Evolutionary conservation across 2,113 vertebrate species (phyloP).

Genomic region (Podarcis cretensis): DNA sequence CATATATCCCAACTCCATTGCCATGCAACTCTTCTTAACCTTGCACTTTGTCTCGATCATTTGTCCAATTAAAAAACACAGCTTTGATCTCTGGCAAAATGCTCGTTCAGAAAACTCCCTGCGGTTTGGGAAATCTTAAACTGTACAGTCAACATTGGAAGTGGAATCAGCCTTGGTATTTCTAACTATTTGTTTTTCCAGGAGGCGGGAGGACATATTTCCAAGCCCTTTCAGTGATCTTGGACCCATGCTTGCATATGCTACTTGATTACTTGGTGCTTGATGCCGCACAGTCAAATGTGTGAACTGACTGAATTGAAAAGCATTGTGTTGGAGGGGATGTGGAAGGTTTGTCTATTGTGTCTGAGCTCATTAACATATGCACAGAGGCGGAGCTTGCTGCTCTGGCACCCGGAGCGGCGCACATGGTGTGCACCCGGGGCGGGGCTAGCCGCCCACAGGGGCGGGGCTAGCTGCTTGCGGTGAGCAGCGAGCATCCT

Average conservation of each 20-base stretch:
- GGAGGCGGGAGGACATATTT: accelerated
- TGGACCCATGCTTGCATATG: background rate
- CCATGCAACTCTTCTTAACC: background rate
- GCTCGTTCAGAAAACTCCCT: background rate
- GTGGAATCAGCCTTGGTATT: conserved; percentile 1
- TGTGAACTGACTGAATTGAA: background rate
- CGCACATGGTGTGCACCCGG: too few species aligned
- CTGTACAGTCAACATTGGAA: background rate
- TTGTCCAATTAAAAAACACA: background rate
- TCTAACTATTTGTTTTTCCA: background rate
- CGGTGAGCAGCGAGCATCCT: too few species aligned
- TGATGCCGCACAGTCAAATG: background rate
- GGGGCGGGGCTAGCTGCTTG: too few species aligned
- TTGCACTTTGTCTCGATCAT: conserved; percentile 6
- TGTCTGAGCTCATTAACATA: background rate
- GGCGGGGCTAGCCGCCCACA: too few species aligned
- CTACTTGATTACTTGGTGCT: background rate
- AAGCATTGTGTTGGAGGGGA: background rate
- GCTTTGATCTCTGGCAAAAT: background rate
- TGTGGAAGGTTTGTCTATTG: background rate
- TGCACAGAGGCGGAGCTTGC: too few species aligned
- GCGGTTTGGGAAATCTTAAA: background rate
- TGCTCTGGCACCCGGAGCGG: too few species aligned
- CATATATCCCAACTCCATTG: conserved; percentile 8
- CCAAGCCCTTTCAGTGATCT: background rate